phyloP scores from a whole-genome alignment of 2,797 vertebrate genomes.

The Craterocephalus amniculus region DNA sequence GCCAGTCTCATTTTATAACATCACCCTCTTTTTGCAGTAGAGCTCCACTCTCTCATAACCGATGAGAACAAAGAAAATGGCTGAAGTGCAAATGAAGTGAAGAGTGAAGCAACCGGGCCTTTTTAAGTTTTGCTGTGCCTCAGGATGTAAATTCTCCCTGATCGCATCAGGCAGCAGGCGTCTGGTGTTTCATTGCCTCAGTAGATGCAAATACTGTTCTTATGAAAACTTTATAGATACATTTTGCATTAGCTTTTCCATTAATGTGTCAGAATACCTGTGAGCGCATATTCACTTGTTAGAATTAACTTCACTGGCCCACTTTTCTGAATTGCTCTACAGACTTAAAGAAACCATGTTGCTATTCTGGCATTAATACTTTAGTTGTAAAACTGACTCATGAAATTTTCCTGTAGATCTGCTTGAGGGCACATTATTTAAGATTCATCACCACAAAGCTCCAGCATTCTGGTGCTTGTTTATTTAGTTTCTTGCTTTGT shows the following conservation, averaged over 20 bases:
- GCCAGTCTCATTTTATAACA: too few species aligned
- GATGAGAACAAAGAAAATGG: neutral
- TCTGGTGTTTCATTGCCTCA: neutral
- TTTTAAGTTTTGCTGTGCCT: too few species aligned
- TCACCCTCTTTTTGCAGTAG: neutral
- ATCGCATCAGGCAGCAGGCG: too few species aligned
- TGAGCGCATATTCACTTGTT: neutral
- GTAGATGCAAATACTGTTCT: too few species aligned
- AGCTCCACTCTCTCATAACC: too few species aligned
- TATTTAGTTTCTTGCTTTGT: neutral
- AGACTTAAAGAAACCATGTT: conserved; percentile 12
- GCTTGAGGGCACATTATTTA: conserved; percentile 43
- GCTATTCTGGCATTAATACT: conserved; percentile 38
- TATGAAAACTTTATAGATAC: too few species aligned
- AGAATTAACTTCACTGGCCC: conserved; percentile 4
- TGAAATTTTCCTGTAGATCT: conserved; percentile 11
- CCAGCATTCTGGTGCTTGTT: conserved; percentile 19
- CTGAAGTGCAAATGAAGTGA: neutral
- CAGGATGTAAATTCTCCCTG: too few species aligned
- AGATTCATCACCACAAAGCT: conserved; percentile 23
- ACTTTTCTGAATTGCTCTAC: conserved; percentile 31
- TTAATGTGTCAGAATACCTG: neutral
- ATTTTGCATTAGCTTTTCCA: neutral
- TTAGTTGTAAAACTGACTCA: conserved; percentile 39
- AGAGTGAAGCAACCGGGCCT: neutral